Percentiles rank a stretch among this genome's conserved stretches.
Evolutionary conservation across 2,888 invertebrate genomes (phyloP).

Genomic region (Spilosoma lubricipeda): DNA sequence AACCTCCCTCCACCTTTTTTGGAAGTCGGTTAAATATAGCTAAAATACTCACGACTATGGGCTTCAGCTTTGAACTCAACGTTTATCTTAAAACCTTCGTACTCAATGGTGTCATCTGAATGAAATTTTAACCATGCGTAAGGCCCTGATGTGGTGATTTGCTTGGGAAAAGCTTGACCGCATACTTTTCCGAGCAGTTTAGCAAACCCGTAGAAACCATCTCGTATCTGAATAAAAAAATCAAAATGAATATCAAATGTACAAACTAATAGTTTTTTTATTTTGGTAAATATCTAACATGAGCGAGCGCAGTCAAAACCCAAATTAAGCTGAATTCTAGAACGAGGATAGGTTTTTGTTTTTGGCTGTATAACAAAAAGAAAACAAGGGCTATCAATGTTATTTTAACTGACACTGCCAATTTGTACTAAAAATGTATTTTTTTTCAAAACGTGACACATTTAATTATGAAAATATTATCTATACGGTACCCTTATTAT

Average conservation of each 20-base stretch:
- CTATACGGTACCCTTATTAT: too few species aligned
- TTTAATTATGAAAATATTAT: too few species aligned
- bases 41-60: slow-evolving; percentile 52
- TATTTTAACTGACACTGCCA: too few species aligned
- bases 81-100: slow-evolving; percentile 78
- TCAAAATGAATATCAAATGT: background rate
- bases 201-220: slow-evolving; percentile 73
- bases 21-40: too few species aligned
- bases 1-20: too few species aligned
- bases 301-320: background rate
- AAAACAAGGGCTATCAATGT: background rate
- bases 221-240: slow-evolving; percentile 67
- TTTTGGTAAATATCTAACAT: too few species aligned
- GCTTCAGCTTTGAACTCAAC: slow-evolving; percentile 55
- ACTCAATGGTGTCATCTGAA: slow-evolving; percentile 79
- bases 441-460: too few species aligned
- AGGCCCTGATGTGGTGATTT: slow-evolving; percentile 72
- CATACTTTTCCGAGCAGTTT: slow-evolving; percentile 68
- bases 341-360: background rate
- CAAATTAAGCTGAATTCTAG: background rate
- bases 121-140: slow-evolving; percentile 72
- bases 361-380: too few species aligned
- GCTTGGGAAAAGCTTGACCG: slow-evolving; percentile 72
- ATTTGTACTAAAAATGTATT: too few species aligned
- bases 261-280: too few species aligned